Conservation (phyloP, 2,113 vertebrate genomes). For the Microtus ochrogaster region DNA sequence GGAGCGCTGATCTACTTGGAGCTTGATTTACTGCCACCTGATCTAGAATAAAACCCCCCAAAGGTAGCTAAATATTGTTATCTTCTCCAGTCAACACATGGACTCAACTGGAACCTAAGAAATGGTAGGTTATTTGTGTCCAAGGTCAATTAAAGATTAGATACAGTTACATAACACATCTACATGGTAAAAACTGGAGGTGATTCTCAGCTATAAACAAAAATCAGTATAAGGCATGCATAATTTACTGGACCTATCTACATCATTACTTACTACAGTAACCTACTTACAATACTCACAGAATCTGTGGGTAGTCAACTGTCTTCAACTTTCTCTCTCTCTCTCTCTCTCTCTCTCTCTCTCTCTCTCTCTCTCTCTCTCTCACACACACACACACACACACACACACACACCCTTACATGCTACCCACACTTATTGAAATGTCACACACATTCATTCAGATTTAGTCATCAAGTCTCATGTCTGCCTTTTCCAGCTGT, state of each 20-base stretch:
- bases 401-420: background rate
- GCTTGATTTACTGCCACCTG: background rate
- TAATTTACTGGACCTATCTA: background rate
- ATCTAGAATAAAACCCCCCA: background rate
- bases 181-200: conserved; percentile 5
- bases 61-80: background rate
- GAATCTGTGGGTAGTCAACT: background rate
- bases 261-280: background rate
- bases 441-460: conserved; percentile 33
- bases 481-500: background rate
- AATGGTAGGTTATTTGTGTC: background rate
- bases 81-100: background rate
- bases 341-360: background rate
- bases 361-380: background rate
- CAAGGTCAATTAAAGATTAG: background rate
- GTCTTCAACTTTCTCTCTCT: background rate
- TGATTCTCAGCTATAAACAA: conserved; percentile 5
- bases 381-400: background rate
- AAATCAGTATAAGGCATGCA: background rate
- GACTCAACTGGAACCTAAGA: background rate
- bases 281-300: background rate
- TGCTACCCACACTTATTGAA: background rate
- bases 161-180: background rate
- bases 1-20: background rate
- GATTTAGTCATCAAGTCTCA: conserved; percentile 13